Conservation (phyloP, 2,888 invertebrate genomes). For the Drosophila formosana region DNA sequence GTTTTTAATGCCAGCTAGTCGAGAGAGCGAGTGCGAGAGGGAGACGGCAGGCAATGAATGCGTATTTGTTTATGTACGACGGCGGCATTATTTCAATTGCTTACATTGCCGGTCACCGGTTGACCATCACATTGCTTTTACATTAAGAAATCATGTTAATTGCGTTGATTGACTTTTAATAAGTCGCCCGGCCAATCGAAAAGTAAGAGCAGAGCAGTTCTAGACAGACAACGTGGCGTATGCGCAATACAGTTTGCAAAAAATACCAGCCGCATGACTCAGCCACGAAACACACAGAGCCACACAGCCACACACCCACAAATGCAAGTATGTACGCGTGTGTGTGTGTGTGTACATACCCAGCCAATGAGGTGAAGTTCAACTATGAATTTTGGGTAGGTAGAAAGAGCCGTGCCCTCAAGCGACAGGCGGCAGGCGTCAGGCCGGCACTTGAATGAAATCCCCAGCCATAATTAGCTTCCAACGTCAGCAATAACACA, state of each 20-base stretch:
- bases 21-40: background rate
- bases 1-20: slow-evolving; percentile 47
- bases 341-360: background rate
- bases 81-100: slow-evolving; percentile 42
- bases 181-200: slow-evolving; percentile 15
- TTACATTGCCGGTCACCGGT: slow-evolving; percentile 71
- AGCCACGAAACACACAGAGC: slow-evolving; percentile 21
- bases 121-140: slow-evolving; percentile 71
- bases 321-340: background rate
- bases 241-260: slow-evolving; percentile 19
- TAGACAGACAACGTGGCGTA: slow-evolving; percentile 42
- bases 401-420: slow-evolving; percentile 62
- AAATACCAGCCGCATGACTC: slow-evolving; percentile 65
- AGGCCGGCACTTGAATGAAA: slow-evolving; percentile 38
- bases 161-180: slow-evolving; percentile 59
- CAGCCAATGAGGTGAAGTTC: slow-evolving; percentile 73
- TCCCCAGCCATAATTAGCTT: slow-evolving; percentile 61
- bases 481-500: slow-evolving; percentile 45
- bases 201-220: slow-evolving; percentile 2
- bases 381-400: slow-evolving; percentile 54
- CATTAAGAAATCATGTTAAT: slow-evolving; percentile 74
- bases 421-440: too few species aligned
- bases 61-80: slow-evolving; percentile 54
- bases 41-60: slow-evolving; percentile 34
- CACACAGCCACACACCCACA: slow-evolving; percentile 16